phyloP scores from a whole-genome alignment of 2,113 vertebrate genomes.

The Emydura subglobosa region DNA sequence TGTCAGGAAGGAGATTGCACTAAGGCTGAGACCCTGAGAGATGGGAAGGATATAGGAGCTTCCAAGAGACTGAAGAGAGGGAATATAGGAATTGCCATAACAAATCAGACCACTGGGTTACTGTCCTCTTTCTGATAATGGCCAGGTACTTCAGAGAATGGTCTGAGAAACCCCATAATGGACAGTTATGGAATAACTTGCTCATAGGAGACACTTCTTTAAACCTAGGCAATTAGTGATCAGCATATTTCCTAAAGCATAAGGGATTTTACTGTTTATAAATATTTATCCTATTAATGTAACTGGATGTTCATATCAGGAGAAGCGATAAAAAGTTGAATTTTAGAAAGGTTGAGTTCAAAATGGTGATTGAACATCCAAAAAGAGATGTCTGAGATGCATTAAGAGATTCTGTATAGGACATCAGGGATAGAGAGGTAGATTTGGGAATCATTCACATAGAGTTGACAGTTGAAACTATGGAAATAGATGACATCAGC shows the following conservation, averaged over 20 bases:
- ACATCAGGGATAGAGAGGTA: background rate
- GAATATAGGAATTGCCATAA: background rate
- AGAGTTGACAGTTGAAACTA: background rate
- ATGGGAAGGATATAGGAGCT: background rate
- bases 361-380: background rate
- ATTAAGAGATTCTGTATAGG: background rate
- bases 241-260: background rate
- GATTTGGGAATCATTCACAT: background rate
- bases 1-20: background rate
- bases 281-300: background rate
- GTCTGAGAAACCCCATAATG: background rate
- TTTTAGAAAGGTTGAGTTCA: background rate
- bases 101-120: background rate
- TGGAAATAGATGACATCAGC: background rate
- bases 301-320: background rate
- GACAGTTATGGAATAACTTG: background rate
- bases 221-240: background rate
- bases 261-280: background rate
- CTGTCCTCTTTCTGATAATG: background rate
- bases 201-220: background rate
- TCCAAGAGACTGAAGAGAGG: background rate
- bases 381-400: background rate
- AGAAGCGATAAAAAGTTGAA: background rate
- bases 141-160: background rate
- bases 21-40: fast-evolving